Percentiles rank a stretch among this genome's conserved stretches.
Evolutionary conservation across 2,797 vertebrate genomes (phyloP).

Genomic region (Ambastaia sidthimunki): DNA sequence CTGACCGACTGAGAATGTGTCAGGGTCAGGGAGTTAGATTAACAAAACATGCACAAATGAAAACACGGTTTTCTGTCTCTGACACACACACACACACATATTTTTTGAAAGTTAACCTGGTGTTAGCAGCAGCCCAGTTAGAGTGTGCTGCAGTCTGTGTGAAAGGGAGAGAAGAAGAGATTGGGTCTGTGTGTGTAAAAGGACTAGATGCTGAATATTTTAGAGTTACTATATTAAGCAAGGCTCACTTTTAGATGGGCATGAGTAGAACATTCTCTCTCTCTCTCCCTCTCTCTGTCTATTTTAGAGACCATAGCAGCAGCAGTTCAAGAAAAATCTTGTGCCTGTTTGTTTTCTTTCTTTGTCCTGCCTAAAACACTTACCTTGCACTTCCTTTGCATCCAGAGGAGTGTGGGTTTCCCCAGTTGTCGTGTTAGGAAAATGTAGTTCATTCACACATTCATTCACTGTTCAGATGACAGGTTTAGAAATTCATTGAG

Average conservation of each 20-base stretch:
- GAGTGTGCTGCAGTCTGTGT: not conserved
- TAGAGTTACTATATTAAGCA: conserved; percentile 81
- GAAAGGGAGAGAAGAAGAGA: not conserved
- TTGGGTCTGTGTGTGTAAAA: conserved; percentile 64
- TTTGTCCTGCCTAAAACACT: not conserved
- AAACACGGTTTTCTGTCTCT: conserved; percentile 13
- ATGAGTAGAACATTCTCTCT: conserved; percentile 73
- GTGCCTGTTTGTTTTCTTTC: not conserved
- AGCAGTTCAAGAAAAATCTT: not conserved
- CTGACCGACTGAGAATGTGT: conserved; percentile 17
- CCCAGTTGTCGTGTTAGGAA: not conserved
- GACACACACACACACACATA: not conserved
- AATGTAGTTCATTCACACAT: not conserved
- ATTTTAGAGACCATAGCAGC: conserved; percentile 6
- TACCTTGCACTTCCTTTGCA: conserved; percentile 1
- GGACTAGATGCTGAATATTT: conserved; percentile 82
- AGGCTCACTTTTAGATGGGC: conserved; percentile 79
- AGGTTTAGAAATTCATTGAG: not conserved
- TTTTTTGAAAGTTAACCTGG: conserved; percentile 60
- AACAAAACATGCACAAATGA: not conserved
- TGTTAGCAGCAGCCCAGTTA: conserved; percentile 62
- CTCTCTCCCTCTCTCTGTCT: conserved; percentile 39
- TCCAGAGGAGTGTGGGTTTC: not conserved
- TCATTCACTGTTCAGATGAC: not conserved
- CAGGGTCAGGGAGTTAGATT: conserved; percentile 13